phyloP scores from a whole-genome alignment of 2,797 vertebrate genomes.

The Amazona ochrocephala region DNA sequence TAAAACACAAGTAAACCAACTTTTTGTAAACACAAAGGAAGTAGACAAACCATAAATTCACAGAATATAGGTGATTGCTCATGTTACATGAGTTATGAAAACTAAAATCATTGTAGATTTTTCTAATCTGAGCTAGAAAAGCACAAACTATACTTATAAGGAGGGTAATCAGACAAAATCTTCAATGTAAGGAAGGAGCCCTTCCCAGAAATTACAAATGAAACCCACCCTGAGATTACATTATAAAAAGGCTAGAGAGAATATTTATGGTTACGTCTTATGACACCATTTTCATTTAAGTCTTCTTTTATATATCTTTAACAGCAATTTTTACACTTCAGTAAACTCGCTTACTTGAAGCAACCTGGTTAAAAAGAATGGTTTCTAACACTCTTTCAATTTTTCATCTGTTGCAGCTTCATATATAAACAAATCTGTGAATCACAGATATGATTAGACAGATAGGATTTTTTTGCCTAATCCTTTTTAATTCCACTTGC shows the following conservation, averaged over 20 bases:
- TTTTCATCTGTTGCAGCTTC: background rate
- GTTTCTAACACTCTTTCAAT: background rate
- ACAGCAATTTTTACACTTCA: conserved; percentile 8
- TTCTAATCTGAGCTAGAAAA: conserved; percentile 52
- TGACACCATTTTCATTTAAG: background rate
- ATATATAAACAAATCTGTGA: background rate
- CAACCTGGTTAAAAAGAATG: background rate
- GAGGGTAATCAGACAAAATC: conserved; percentile 55
- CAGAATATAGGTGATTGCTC: conserved; percentile 54
- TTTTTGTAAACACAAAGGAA: conserved; percentile 30
- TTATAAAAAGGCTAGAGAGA: background rate
- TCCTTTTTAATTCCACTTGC: background rate
- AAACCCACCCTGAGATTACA: background rate
- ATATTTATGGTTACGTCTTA: conserved; percentile 9
- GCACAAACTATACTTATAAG: conserved; percentile 24
- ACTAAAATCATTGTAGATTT: conserved; percentile 46
- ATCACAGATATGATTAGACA: background rate
- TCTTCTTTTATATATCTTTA: background rate
- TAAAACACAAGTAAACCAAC: conserved; percentile 19
- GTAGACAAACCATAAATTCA: conserved; percentile 50
- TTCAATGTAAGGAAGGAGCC: background rate
- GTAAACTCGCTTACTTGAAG: conserved; percentile 3
- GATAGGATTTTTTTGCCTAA: background rate
- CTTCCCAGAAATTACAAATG: background rate
- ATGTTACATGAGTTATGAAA: conserved; percentile 31